Evolutionary conservation across 2,113 vertebrate genomes (phyloP).

Genomic region (Potamarius usumacintae): DNA sequence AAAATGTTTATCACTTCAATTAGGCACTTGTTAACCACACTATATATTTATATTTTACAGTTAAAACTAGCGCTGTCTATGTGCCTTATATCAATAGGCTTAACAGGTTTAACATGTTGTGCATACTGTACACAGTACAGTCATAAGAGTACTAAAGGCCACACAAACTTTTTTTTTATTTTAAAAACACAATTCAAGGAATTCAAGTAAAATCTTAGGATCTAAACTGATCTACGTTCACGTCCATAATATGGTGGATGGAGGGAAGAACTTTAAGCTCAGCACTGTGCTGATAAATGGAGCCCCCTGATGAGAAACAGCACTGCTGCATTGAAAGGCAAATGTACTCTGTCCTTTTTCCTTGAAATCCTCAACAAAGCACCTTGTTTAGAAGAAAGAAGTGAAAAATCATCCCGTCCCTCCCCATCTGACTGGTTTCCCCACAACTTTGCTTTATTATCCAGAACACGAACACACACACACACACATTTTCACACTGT

Average conservation of each 20-base stretch:
- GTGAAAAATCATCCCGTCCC: conserved; percentile 30
- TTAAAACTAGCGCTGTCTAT: background rate
- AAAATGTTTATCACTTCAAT: background rate
- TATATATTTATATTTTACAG: background rate
- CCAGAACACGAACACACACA: conserved; percentile 17
- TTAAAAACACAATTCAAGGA: background rate
- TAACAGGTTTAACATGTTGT: background rate
- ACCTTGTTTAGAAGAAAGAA: conserved; percentile 32
- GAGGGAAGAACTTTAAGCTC: conserved; percentile 8
- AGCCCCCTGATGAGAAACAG: conserved; percentile 36
- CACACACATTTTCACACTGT: background rate
- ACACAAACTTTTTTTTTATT: background rate
- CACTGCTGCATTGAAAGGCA: conserved; percentile 43
- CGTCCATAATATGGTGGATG: background rate
- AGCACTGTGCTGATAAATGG: conserved; percentile 28
- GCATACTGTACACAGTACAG: background rate
- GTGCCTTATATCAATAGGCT: background rate
- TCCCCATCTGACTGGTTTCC: conserved; percentile 41
- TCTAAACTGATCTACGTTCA: background rate
- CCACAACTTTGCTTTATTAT: background rate
- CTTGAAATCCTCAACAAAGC: conserved; percentile 38
- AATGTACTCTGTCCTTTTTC: conserved; percentile 26
- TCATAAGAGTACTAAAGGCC: background rate
- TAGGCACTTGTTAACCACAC: background rate
- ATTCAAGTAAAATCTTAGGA: background rate